Conservation (phyloP, 2,113 vertebrate genomes). For the Erpornis zantholeuca region DNA sequence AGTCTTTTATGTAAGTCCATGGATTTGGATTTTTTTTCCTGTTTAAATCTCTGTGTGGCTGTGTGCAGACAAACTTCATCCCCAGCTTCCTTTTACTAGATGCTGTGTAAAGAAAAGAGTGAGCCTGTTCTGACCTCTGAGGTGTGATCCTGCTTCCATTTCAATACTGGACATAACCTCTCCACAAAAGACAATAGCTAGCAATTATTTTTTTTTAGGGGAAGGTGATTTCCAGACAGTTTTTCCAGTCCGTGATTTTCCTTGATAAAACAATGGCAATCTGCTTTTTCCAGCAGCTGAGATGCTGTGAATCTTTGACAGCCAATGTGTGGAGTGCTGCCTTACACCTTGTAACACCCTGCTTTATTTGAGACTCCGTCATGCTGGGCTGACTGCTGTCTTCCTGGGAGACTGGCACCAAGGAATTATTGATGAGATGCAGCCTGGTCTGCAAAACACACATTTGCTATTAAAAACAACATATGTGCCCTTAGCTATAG, state of each 20-base stretch:
- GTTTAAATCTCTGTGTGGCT: background rate
- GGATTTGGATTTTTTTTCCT: background rate
- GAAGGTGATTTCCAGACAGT: background rate
- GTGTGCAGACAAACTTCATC: background rate
- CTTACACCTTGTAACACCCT: background rate
- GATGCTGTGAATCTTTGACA: background rate
- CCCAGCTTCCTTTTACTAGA: background rate
- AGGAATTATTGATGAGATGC: background rate
- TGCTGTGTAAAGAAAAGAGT: background rate
- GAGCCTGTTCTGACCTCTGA: background rate
- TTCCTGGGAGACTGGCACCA: background rate
- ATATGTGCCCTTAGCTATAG: background rate
- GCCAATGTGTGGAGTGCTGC: background rate
- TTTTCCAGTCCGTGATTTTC: conserved; percentile 19
- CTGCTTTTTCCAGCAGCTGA: background rate
- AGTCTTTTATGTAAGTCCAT: conserved; percentile 18
- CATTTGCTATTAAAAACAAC: background rate
- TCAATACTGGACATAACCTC: background rate
- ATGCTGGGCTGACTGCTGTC: background rate
- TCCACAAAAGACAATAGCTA: background rate
- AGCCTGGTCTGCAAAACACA: background rate
- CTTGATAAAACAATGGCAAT: background rate
- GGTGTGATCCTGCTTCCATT: background rate
- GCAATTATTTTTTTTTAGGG: background rate
- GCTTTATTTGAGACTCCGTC: background rate